Evolutionary conservation across 2,888 invertebrate species (phyloP).

Genomic region (Mythimna albipuncta): DNA sequence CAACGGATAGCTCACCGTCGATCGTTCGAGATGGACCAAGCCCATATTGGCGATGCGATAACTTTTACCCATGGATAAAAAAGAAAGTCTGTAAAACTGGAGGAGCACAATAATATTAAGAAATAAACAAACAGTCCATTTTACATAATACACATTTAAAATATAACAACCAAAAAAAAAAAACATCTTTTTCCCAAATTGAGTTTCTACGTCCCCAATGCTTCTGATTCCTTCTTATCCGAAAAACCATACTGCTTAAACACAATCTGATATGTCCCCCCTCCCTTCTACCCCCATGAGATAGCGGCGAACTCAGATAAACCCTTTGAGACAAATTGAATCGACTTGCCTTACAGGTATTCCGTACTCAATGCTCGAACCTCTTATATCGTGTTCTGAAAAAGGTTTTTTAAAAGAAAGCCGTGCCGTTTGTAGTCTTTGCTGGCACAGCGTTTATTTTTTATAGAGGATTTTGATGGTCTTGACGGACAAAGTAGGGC

Average conservation of each 20-base stretch:
- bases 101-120: too few species aligned
- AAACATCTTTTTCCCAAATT: conserved; percentile 6
- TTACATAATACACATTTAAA: neutral
- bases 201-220: conserved; percentile 9
- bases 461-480: neutral
- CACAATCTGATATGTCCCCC: conserved; percentile 29
- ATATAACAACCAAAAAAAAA: neutral
- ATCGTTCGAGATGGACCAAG: too few species aligned
- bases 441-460: neutral
- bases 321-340: conserved; percentile 68
- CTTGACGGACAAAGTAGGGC: neutral
- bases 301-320: conserved; percentile 50
- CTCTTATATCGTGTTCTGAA: conserved; percentile 30
- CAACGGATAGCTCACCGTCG: too few species aligned
- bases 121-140: neutral
- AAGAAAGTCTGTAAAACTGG: too few species aligned
- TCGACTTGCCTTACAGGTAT: conserved; percentile 60
- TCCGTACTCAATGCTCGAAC: conserved; percentile 37
- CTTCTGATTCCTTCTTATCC: conserved; percentile 24
- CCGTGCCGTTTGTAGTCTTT: neutral
- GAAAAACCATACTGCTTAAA: conserved; percentile 47
- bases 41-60: too few species aligned
- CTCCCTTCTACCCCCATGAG: conserved; percentile 22
- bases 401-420: conserved; percentile 21
- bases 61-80: too few species aligned